phyloP scores from a whole-genome alignment of 1,140 invertebrate species.

The Andricus grossulariae region DNA sequence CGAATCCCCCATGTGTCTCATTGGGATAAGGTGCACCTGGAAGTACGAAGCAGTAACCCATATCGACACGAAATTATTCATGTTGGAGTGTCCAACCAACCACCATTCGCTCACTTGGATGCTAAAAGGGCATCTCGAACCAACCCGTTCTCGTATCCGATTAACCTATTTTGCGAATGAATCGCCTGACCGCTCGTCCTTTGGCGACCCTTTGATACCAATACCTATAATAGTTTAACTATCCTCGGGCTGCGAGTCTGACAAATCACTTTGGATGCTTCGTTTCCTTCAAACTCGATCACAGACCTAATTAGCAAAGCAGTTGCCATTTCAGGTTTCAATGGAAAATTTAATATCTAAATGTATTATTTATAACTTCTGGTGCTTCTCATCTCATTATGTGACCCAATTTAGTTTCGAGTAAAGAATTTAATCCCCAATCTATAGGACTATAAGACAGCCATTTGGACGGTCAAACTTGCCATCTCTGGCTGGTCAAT shows the following conservation, averaged over 20 bases:
- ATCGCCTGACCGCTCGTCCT: conserved; percentile 46
- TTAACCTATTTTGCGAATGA: conserved; percentile 61
- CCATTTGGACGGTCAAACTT: too few relatives aligned
- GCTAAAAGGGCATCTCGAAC: conserved; percentile 25
- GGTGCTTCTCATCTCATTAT: too few relatives aligned
- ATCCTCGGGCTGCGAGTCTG: conserved; percentile 9
- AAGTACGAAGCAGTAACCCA: conserved; percentile 33
- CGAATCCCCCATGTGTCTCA: background rate
- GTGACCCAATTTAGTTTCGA: too few relatives aligned
- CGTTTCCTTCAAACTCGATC: background rate
- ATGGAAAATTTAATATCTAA: too few relatives aligned
- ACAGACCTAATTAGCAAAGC: background rate
- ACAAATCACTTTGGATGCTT: conserved; percentile 21
- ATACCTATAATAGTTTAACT: conserved; percentile 31
- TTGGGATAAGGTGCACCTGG: conserved; percentile 30
- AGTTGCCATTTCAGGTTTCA: too few relatives aligned
- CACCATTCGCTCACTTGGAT: conserved; percentile 19
- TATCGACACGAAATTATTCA: conserved; percentile 45
- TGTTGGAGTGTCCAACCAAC: conserved; percentile 34
- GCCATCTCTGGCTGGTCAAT: too few relatives aligned
- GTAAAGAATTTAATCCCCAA: too few relatives aligned
- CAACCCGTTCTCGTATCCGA: conserved; percentile 51
- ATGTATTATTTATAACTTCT: too few relatives aligned
- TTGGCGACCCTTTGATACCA: conserved; percentile 28
- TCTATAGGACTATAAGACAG: too few relatives aligned